A percentile compares a stretch with the other conserved stretches of the same genome.
These are phyloP conservation scores for Hippocampus abdominalis DNA, from an alignment of 2,113 vertebrate genomes.

Conservation along the genomic window DNA sequence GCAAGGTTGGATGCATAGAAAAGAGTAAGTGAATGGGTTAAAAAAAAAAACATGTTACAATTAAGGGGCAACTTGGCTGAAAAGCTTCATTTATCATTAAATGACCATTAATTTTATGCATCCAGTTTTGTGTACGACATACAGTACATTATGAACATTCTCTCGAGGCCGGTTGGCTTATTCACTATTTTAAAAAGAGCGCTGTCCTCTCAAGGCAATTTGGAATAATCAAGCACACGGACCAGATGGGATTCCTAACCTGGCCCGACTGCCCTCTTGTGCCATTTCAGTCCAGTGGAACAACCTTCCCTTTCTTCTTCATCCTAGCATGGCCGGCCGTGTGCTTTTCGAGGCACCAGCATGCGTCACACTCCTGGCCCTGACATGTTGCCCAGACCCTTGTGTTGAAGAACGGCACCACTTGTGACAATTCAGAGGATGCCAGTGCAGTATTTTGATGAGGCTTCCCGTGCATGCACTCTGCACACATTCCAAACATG, in stretches of 20 bases:
- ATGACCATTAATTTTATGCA: neutral
- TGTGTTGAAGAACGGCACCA: conserved; percentile 54
- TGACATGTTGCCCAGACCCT: conserved; percentile 38
- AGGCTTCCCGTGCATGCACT: conserved; percentile 29
- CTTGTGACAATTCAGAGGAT: conserved; percentile 69
- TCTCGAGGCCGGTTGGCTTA: neutral
- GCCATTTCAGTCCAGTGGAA: conserved; percentile 46
- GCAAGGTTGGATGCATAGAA: neutral
- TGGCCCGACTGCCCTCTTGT: conserved; percentile 55
- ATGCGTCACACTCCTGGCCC: conserved; percentile 41
- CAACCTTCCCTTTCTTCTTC: conserved; percentile 65
- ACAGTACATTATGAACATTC: neutral
- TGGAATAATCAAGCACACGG: conserved; percentile 33
- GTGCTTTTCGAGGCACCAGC: conserved; percentile 52
- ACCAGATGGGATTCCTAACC: conserved; percentile 29
- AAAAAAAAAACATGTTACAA: neutral
- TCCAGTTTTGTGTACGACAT: neutral
- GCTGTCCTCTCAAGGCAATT: conserved; percentile 26
- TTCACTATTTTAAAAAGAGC: conserved; percentile 34
- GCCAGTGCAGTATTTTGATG: conserved; percentile 60
- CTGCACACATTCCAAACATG: conserved; percentile 14
- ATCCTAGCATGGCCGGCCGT: conserved; percentile 43
- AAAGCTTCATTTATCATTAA: neutral
- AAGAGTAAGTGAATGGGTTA: neutral
- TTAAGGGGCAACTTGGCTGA: neutral